Evolutionary conservation across 92 coral and sea anemone genomes (phyloP), one percentile per base, ranked within the genome.

Genomic region (Metridium senile): DNA sequence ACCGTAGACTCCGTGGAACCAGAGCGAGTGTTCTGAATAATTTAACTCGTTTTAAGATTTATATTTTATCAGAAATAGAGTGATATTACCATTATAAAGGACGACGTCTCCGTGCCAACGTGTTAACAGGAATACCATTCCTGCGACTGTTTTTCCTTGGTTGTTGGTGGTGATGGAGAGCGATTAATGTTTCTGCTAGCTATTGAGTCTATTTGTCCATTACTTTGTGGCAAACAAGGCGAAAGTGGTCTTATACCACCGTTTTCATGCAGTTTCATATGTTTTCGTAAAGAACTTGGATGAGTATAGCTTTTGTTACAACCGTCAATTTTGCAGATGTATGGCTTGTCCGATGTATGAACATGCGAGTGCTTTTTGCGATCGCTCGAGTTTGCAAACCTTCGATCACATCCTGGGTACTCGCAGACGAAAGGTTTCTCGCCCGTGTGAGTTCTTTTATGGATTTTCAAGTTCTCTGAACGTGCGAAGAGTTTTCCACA

Each of bases 401-500:
- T 86, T 58, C 99, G 95, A 81, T 93, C 99, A 72, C 99, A 95
- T 51, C 99, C 99, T 23, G 89, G 96, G 65, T 71, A 95, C 83
- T 95, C 99, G 68, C 99, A 95, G 66, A 92, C 77, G 74, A 95
- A 95, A 26, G 99, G 99, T 53, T 95, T 95, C 66, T 95, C 99
- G 20, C 99, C 99, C 2, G 99, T 95, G 73, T 95, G 99, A 43
- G 99, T 95, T 39, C 99, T 81, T 78, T 92, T 92, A 81, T 95
- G 99, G 53, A 96, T 96, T 87, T 96, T 96, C 67, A 96, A 78
- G 87, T 96, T 96, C 84, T 96, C 99, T 17, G 99, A 96, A 73
- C 99, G 90, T 39, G 99, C 99, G 70, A 96, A 96, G 32, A 96
- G 97, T 74, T 96, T 96, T 11, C 99, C 99, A 73, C 99, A 96